Conservation (phyloP, 2,113 vertebrate species). For the Strigops habroptila region DNA sequence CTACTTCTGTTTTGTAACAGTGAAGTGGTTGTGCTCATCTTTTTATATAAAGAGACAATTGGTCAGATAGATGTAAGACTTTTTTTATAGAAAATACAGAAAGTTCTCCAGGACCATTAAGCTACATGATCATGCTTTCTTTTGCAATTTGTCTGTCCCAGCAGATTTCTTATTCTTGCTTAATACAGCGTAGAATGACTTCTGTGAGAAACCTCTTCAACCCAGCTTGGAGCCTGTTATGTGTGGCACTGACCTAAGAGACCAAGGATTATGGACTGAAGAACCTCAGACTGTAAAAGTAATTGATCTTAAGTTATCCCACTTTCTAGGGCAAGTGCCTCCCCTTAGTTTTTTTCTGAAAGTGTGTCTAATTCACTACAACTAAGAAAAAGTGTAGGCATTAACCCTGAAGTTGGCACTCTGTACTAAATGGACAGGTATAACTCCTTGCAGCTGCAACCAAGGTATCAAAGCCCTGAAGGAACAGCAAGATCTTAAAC, state of each 20-base stretch:
- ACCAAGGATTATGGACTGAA: not conserved
- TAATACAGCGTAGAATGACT: not conserved
- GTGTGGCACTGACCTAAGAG: too few relatives aligned
- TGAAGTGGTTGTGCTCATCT: not conserved
- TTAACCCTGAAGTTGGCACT: not conserved
- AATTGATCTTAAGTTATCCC: not conserved
- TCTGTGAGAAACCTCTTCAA: not conserved
- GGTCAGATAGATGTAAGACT: not conserved
- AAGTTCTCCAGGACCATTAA: not conserved
- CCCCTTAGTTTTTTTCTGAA: not conserved
- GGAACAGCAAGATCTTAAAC: not conserved
- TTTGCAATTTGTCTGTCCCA: not conserved
- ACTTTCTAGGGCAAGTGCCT: not conserved
- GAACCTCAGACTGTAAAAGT: not conserved
- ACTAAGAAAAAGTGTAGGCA: not conserved
- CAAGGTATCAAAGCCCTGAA: not conserved
- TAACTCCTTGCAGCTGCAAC: not conserved
- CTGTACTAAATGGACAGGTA: not conserved
- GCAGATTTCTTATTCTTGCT: not conserved
- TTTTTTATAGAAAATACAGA: not conserved
- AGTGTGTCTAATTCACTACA: not conserved
- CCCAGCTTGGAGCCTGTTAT: not conserved
- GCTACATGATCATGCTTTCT: not conserved
- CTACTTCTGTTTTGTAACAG: not conserved
- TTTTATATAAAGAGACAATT: not conserved